Evolutionary conservation across 2,113 vertebrate genomes (phyloP), one percentile per base, ranked within the genome.

Genomic region (Rhabdomys dilectus): DNA sequence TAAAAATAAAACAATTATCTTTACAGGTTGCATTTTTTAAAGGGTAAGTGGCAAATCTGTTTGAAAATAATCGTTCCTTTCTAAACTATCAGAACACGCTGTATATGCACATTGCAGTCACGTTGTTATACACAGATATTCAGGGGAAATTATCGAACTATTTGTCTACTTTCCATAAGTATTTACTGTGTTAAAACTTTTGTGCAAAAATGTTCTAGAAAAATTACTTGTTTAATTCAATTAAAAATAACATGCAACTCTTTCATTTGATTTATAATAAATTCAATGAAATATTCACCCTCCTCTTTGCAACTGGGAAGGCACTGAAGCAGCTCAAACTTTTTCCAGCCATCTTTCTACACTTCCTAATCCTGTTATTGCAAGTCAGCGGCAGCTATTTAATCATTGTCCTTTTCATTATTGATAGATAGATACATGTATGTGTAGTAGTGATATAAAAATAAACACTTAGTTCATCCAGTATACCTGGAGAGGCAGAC

Each of bases 221-320:
- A 94, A 77, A 88, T 62, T 94, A 68, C 34, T 42, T 92, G 91
- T 84, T 80, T 89, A 81, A 93, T 89, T 96, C 8, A 84, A 90
- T 87, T 87, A 78, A 89, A 94, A 94, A 81, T 95, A 45, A 12
- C 29, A 39, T 31, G 9, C 58, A 3, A 87, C 66, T 58, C 39
- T 94, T 95, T 89, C 39, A 89, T 5, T 9, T 93, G 75, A 53
- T 89, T 75, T 94, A 34, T 81, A 93, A 97, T 53, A 94, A 93
- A 81, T 91, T 7, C 19, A 90, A 81, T 51, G 58, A 91, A 75
- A 26, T 75, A 7, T 77, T 45, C 4, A n/a, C 8, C 3, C 22
- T 36, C 22, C 56, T 34, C 19, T 15, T 93, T 42, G 6, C 16
- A 7, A 45, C 16, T 34, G 29, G 45, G 77, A 88, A 95, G 88